phyloP scores from a whole-genome alignment of 2,797 vertebrate species.

The Babyrousa celebensis region DNA sequence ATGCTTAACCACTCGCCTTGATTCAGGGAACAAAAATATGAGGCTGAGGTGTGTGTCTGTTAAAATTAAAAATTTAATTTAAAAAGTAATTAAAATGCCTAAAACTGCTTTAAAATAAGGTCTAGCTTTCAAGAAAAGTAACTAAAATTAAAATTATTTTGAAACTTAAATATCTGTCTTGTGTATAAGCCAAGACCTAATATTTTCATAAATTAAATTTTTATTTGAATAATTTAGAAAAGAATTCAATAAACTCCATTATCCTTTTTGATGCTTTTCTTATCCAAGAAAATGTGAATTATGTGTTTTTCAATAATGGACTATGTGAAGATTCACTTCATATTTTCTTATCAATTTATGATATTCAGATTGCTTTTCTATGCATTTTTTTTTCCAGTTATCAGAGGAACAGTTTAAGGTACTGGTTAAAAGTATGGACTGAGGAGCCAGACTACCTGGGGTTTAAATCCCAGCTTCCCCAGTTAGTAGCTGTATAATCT shows the following conservation, averaged over 20 bases:
- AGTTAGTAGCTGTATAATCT: background rate
- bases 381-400: background rate
- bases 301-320: background rate
- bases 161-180: conserved; percentile 8
- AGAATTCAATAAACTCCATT: conserved; percentile 19
- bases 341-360: background rate
- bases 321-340: background rate
- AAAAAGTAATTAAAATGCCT: background rate
- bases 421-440: background rate
- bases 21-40: background rate
- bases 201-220: conserved; percentile 60
- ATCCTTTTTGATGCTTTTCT: conserved; percentile 31
- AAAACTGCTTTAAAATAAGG: background rate
- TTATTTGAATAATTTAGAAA: conserved; percentile 5
- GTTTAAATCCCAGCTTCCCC: background rate
- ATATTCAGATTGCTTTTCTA: background rate
- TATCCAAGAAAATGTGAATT: background rate
- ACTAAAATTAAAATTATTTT: background rate
- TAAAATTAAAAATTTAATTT: conserved; percentile 12
- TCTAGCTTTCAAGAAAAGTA: background rate
- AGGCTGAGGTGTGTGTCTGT: background rate
- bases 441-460: background rate
- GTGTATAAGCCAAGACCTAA: background rate
- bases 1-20: background rate
- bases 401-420: background rate